Base-by-base conservation (phyloP, 1,140 invertebrate genomes). In the Drosophila chauvacae region DNA sequence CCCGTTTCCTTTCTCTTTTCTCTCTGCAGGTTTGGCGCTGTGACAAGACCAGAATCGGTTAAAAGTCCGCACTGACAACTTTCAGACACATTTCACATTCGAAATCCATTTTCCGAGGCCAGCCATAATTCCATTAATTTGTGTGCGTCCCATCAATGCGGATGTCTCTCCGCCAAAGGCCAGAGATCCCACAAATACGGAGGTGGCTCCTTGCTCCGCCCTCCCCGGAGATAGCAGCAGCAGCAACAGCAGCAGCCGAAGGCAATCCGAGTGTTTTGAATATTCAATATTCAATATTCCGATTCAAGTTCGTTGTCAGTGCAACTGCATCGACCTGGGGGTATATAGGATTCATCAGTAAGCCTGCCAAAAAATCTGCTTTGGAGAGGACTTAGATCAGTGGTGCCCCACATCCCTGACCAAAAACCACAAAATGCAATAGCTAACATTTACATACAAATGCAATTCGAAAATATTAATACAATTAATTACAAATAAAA, bases 111-210 rank as follows among this genome's bases (percentile, higher is more conserved):
- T 82, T 68, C 42, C 39, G 66, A 33, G 50, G 30, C 81, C 81
- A 71, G 51, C 60, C 78, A 81, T 86, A 85, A 78, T 81, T 85
- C 82, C 74, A 85, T 85, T 85, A 86, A 85, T 78, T 85, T 81
- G 66, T 57, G 58, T 73, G 58, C 65, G 10, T 14, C 64, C 55
- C 80, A 75, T 76, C 73, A 84, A 77, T 77, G 64, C 66, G 59
- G 73, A 80, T 71, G 77, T 60, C 53, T 20, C 45, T 5, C 30
- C 39, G 45, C 30, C 26, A 45, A 42, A 23, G 20, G 30, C 48
- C 47, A 7, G 18, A 68, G 11, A 68, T 37, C n/a, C 20, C 26
- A 28, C 18, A 61, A 30, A 61, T 64, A 35, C 20, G 37, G 11
- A 20, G 26, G 35, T 23, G 28, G 3, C 33, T 35, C 18, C 13